Base-by-base conservation (phyloP, 2,797 vertebrate species). In the Dryobates pubescens region DNA sequence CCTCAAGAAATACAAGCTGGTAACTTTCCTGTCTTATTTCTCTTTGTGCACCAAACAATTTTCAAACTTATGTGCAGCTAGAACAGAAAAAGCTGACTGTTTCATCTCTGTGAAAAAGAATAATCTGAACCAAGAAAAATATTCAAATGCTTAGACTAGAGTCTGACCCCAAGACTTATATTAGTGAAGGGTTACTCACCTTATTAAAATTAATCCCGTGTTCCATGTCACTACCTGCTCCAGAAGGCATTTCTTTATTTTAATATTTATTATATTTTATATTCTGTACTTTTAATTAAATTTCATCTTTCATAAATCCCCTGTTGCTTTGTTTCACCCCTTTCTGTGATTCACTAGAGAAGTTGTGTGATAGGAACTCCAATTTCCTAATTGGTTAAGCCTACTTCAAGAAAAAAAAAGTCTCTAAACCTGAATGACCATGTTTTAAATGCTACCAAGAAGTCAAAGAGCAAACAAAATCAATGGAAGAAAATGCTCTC, bases 201-300 rank as follows among this genome's bases (percentile, higher is more conserved):
- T 94, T 90, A 93, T 94, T 96, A 94, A 93, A 86, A 88, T 73
- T 92, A 91, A 93, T 88, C 83, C 75, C 56, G 20, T 91, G 75
- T 88, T 93, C 78, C 78, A 69, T 93, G 94, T 94, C 72, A 69
- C 56, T 92, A 92, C 86, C 91, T 94, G 83, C 75, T 81, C 78
- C 93, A 94, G 74, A 89, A 92, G 85, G 2, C 54, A 74, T 54
- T 94, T 74, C 56, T 91, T 91, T 93, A 90, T 88, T 95, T 95
- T 88, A 91, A 90, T 95, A 84, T 94, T 94, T 92, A 88, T 84
- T 93, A 79, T 91, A 89, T 86, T 65, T 86, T 74, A 84, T 65
- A 93, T 82, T 92, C 77, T 77, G 32, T 82, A 49, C 36, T 95
- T 94, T 94, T 76, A 88, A 94, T 93, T 88, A 94, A 91, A 90